Base-by-base conservation (phyloP, 2,113 vertebrate genomes). In the Thomomys bottae region DNA sequence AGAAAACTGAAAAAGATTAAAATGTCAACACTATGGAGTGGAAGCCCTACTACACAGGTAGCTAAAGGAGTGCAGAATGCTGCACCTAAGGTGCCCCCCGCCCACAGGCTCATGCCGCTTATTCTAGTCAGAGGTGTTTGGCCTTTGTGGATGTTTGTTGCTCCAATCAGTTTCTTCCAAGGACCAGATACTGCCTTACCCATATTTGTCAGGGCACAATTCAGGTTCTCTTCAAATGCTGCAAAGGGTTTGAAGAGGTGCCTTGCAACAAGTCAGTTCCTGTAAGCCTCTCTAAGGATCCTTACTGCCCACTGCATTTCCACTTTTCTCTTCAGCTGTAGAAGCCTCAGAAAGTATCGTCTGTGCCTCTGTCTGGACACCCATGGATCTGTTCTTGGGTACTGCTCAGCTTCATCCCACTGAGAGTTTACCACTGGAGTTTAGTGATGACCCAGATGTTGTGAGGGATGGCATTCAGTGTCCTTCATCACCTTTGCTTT, bases 371-470 rank as follows among this genome's bases (percentile, higher is more conserved):
- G 97, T 89, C 97, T 99, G 95, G 97, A 98, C 24, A 96, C 98
- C 98, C 96, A 96, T 97, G 0, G 99, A 99, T 78, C 98, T 99
- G 95, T 99, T 99, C 97, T 96, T 99, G 97, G 99, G 99, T 2
- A 98, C 99, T 0, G 99, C 99, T 0, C 99, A 99, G 97, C 98
- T 99, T n/a, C 99, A 99, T 97, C 99, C 99, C 96, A 99, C 98
- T 0, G 99, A 99, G 97, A 99, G 98, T 84, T 97, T 99, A 63
- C 99, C 99, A 6, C 97, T 99, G 95, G 99, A 99, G 96, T 99
- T 99, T 98, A 99, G 99, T 9, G 99, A 99, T 30, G 99, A 99
- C 96, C 97, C 99, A 97, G 99, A 99, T 59, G 99, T 99, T 95
- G 99, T 99, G 93, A 99, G 99, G 0, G 99, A 99, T 1, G 98